Conservation (phyloP, 2,888 invertebrate genomes). For the Oscheius onirici region DNA sequence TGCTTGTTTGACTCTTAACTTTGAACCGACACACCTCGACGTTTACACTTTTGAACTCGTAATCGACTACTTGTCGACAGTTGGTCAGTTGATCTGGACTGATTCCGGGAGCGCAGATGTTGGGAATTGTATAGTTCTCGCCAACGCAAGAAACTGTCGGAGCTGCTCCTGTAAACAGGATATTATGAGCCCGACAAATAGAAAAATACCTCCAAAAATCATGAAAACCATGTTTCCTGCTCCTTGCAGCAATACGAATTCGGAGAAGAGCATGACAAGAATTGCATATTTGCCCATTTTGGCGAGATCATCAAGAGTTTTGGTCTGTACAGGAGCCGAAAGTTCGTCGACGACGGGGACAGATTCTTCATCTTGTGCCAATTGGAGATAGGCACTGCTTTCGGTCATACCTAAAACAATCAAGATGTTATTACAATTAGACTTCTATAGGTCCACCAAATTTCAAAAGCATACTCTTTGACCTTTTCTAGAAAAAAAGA, state of each 20-base stretch:
- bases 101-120: conserved; percentile 14
- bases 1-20: background rate
- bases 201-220: conserved; percentile 49
- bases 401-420: too few species aligned
- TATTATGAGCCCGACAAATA: background rate
- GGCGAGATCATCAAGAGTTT: conserved; percentile 32
- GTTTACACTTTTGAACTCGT: conserved; percentile 55
- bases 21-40: conserved; percentile 40
- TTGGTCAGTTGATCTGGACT: background rate
- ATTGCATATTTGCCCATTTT: conserved; percentile 29
- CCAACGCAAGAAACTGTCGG: conserved; percentile 36
- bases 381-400: background rate
- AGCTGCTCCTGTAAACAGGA: conserved; percentile 39
- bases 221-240: conserved; percentile 40
- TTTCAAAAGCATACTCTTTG: too few species aligned
- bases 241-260: conserved; percentile 29
- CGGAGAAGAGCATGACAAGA: conserved; percentile 31
- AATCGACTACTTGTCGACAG: conserved; percentile 34
- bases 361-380: background rate
- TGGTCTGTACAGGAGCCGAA: background rate
- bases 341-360: background rate
- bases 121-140: conserved; percentile 13
- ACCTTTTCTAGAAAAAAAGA: too few species aligned
- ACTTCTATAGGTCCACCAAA: too few species aligned
- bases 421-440: too few species aligned